Conservation (phyloP, 2,113 vertebrate genomes). For the Gasterosteus nipponicus region DNA sequence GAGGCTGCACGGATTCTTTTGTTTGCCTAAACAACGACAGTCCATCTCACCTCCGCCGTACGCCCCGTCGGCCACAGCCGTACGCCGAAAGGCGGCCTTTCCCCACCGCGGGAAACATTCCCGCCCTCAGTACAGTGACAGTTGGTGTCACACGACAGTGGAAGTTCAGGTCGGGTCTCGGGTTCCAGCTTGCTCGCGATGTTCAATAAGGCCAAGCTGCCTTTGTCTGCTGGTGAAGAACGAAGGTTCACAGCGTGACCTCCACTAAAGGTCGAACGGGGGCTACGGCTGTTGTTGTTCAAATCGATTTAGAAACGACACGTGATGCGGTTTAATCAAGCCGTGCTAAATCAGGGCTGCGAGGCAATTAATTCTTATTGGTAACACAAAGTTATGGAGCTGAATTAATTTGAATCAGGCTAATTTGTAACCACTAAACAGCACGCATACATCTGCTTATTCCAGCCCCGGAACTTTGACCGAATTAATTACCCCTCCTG, state of each 20-base stretch:
- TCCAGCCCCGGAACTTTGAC: constrained; percentile 2
- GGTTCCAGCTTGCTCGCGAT: constrained; percentile 12
- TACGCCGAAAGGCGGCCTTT: constrained; percentile 31
- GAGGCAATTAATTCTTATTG: constrained; percentile 22
- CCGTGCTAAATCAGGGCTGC: constrained; percentile 9
- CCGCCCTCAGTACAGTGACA: constrained; percentile 35
- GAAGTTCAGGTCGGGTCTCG: constrained; percentile 23
- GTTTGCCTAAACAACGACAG: constrained; percentile 50
- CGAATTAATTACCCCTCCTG: constrained; percentile 28
- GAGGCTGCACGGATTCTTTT: constrained; percentile 59
- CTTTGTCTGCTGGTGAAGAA: constrained; percentile 17
- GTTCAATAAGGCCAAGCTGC: constrained; percentile 28
- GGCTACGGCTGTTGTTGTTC: background rate
- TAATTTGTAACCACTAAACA: constrained; percentile 35
- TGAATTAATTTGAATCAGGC: constrained; percentile 47
- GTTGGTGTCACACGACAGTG: constrained; percentile 48
- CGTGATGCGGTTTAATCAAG: constrained; percentile 18
- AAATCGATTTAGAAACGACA: background rate
- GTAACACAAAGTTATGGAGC: constrained; percentile 6
- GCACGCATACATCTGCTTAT: constrained; percentile 9
- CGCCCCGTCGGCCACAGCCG: constrained; percentile 20
- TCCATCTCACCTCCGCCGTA: constrained; percentile 29
- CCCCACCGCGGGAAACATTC: constrained; percentile 11
- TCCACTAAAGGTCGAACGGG: background rate
- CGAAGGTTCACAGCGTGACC: constrained; percentile 12